Conservation (phyloP, 2,888 invertebrate species). For the Pseudococcus longispinus region DNA sequence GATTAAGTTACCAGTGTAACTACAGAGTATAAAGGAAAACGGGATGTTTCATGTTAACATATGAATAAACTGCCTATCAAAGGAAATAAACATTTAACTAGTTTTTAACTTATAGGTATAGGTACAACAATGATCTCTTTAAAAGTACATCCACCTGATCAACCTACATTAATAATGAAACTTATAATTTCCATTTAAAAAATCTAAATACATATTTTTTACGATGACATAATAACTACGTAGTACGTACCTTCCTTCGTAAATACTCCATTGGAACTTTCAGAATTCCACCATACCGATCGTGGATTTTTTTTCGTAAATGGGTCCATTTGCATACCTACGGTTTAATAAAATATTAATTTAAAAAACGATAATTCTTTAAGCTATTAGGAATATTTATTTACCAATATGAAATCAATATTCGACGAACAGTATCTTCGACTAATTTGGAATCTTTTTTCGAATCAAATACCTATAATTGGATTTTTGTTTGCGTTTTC, state of each 20-base stretch:
- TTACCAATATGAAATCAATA: no score
- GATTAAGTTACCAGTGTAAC: conserved; percentile 24
- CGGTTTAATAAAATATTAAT: no score
- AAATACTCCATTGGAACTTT: no score
- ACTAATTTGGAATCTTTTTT: neutral
- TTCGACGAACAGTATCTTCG: no score
- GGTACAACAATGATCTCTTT: neutral
- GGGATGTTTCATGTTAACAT: conserved; percentile 23
- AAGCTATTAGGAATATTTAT: no score
- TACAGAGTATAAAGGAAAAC: conserved; percentile 21
- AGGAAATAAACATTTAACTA: conserved; percentile 25
- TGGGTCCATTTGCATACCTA: no score
- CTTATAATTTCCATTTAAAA: neutral
- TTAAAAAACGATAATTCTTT: no score
- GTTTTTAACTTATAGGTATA: neutral
- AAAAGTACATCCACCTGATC: neutral
- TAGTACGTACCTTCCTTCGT: no score
- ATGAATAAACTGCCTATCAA: conserved; percentile 2
- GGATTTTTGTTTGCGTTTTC: neutral
- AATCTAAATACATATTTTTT: neutral
- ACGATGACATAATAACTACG: neutral
- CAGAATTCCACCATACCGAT: no score
- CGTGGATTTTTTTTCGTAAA: no score
- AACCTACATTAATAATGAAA: neutral
- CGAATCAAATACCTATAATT: neutral